A percentile compares a stretch with the other conserved stretches of the same genome.
Evolutionary conservation across 2,113 vertebrate species (phyloP).

Genomic region (Lanius ludovicianus): DNA sequence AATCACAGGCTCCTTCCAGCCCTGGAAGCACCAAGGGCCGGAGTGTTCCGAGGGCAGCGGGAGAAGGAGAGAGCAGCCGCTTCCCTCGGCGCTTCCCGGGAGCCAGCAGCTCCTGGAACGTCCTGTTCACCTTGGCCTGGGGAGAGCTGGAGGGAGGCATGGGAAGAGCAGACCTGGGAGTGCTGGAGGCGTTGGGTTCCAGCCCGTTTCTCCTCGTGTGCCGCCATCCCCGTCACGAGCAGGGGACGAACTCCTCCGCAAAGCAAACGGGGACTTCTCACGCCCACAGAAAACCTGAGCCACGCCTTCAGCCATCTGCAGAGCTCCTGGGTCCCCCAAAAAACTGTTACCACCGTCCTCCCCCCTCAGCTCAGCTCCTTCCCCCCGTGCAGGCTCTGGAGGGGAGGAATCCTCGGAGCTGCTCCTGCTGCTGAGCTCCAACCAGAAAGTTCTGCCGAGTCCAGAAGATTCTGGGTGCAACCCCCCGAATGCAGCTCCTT

Average conservation of each 20-base stretch:
- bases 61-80: neutral
- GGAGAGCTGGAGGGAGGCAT: neutral
- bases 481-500: neutral
- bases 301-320: neutral
- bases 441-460: neutral
- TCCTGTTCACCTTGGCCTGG: neutral
- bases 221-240: neutral
- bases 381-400: neutral
- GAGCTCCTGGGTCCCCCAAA: neutral
- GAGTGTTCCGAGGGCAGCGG: neutral
- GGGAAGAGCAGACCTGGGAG: rapidly evolving
- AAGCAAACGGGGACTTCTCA: neutral
- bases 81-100: neutral
- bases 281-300: neutral
- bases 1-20: neutral
- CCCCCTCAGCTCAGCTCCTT: neutral
- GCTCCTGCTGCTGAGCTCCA: neutral
- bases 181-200: neutral
- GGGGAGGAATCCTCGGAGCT: neutral
- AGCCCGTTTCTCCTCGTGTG: neutral
- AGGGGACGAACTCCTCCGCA: neutral
- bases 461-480: neutral
- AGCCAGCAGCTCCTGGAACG: neutral
- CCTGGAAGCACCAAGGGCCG: neutral
- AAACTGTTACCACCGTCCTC: neutral